These are phyloP conservation scores for Zaprionus africanus DNA, from an alignment of 1,140 invertebrate species.

Conservation along the genomic window DNA sequence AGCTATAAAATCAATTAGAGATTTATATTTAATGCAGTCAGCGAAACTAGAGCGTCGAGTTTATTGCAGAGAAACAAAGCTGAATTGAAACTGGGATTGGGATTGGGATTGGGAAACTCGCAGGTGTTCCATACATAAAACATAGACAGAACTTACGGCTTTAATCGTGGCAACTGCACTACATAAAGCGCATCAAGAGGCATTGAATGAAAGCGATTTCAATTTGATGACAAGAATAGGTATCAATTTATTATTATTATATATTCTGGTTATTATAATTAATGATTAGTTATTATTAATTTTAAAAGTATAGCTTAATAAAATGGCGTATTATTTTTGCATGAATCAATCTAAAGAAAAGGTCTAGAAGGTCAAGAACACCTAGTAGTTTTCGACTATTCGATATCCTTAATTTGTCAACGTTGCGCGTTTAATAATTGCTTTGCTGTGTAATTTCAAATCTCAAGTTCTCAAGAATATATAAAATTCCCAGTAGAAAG, in stretches of 20 bases:
- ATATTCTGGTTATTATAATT: no score
- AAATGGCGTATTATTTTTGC: no score
- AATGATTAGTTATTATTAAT: no score
- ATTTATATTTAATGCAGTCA: constrained; percentile 13
- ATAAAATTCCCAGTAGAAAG: background rate
- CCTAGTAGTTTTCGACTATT: no score
- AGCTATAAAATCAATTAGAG: constrained; percentile 46
- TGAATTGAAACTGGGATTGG: background rate
- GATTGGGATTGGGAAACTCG: background rate
- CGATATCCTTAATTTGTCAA: background rate
- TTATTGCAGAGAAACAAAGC: background rate
- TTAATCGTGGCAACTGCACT: background rate
- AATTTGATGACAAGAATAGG: no score
- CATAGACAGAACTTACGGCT: background rate
- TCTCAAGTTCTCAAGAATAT: background rate
- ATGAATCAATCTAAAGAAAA: no score
- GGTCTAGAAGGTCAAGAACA: no score
- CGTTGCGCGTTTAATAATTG: background rate
- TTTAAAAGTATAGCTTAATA: no score
- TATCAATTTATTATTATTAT: no score
- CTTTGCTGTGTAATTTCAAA: background rate
- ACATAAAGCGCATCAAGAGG: no score
- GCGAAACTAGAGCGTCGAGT: background rate
- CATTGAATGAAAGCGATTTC: no score
- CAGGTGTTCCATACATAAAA: constrained; percentile 1